Evolutionary conservation across 2,797 vertebrate species (phyloP), one percentile per base, ranked within the genome.

Genomic region (Chaenodraco wilsoni): DNA sequence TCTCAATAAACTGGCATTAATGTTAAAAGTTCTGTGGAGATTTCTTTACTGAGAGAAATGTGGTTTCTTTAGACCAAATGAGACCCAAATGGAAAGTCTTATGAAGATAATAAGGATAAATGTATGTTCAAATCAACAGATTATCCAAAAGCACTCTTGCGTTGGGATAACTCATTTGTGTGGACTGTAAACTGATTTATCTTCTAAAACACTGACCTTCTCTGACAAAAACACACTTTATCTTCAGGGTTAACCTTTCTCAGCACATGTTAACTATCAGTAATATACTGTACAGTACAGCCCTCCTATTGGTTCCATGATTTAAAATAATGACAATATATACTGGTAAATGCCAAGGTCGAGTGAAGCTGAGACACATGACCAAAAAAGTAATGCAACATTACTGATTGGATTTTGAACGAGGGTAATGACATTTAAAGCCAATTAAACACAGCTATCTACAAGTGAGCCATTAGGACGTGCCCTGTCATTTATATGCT

Each of bases 1-100:
- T 86, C 57, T 69, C 45, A 80, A 66, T 82, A 84, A 79, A 79
- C 10, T 41, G 51, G 17, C 44, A 54, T 73, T 65, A 63, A 75
- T 60, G 55, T 64, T 61, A 27, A 72, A 71, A 40, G 33, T 19
- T 54, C 5, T 37, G 41, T 55, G 31, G 54, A 63, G 48, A 78
- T 76, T 60, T 74, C 54, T 49, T 68, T 45, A 41, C 33, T 7
- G 56, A 57, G 55, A 19, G 70, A 82, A 76, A 79, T 69, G 33
- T n/a, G 48, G 44, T 80, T 86, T 67, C 27, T 55, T 57, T 66
- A 16, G 56, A 55, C 65, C 33, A 77, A 77, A 80, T 74, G 31
- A 46, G 44, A 55, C 17, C 55, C 57, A 72, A 23, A 64, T 74
- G 56, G 60, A 51, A 63, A 60, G 48, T 46, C 65, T 79, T 69